phyloP scores from a whole-genome alignment of 2,797 vertebrate genomes.

The Mastacembelus armatus region DNA sequence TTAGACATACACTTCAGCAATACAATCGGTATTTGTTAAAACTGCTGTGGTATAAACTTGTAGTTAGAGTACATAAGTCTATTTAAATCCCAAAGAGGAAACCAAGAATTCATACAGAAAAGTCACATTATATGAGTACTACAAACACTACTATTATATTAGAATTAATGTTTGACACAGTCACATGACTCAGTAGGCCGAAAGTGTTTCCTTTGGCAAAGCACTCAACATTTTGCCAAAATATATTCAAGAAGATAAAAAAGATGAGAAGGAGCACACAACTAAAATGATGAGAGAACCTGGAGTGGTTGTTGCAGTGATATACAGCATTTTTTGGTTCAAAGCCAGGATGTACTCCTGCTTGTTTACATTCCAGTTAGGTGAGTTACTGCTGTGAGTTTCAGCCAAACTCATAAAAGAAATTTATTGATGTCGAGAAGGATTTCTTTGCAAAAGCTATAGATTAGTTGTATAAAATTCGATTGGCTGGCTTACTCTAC shows the following conservation, averaged over 20 bases:
- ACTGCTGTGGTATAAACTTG: not conserved
- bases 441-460: conserved; percentile 27
- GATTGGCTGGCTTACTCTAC: not conserved
- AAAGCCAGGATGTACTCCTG: conserved; percentile 20
- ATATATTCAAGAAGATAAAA: conserved; percentile 1
- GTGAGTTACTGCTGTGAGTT: conserved; percentile 33
- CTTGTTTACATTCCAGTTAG: conserved; percentile 48
- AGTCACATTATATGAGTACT: not conserved
- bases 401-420: conserved; percentile 44
- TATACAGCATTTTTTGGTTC: conserved; percentile 23
- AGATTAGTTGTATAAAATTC: conserved; percentile 21
- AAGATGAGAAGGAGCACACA: conserved; percentile 8
- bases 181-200: not conserved
- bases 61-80: too few relatives aligned
- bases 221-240: not conserved
- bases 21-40: not conserved
- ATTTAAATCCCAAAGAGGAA: not conserved
- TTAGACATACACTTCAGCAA: not conserved
- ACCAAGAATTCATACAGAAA: not conserved
- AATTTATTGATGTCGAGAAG: conserved; percentile 17
- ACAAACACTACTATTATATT: not conserved
- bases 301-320: conserved; percentile 9
- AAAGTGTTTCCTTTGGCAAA: not conserved
- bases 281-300: conserved; percentile 23
- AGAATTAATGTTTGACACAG: not conserved